Evolutionary conservation across 2,888 invertebrate species (phyloP).

Genomic region (Dromius quadrimaculatus): DNA sequence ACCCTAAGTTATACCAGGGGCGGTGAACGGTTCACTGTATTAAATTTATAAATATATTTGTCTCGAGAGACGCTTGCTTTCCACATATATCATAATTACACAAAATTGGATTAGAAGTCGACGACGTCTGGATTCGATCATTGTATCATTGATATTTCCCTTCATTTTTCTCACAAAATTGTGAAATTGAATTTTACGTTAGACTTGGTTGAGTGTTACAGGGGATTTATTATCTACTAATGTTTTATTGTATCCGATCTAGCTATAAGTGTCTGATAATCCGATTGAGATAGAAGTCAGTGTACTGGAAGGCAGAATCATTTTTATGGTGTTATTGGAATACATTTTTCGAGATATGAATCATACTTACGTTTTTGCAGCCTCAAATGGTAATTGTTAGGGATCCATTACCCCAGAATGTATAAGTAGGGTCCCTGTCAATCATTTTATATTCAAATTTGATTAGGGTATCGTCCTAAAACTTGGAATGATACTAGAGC

Average conservation of each 20-base stretch:
- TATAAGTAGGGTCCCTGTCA: too few species aligned
- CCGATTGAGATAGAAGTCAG: slow-evolving; percentile 21
- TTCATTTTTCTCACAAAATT: slow-evolving; percentile 41
- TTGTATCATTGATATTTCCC: slow-evolving; percentile 45
- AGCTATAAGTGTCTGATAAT: slow-evolving; percentile 21
- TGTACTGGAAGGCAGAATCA: background rate
- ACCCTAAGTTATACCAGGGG: background rate
- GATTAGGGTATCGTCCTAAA: too few species aligned
- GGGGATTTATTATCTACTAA: slow-evolving; percentile 12
- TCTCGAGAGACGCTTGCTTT: slow-evolving; percentile 37
- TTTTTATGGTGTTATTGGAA: slow-evolving; percentile 8
- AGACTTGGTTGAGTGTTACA: slow-evolving; percentile 20
- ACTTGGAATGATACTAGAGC: too few species aligned
- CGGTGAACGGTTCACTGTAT: slow-evolving; percentile 9
- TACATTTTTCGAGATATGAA: too few species aligned
- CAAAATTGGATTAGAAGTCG: slow-evolving; percentile 41
- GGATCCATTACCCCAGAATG: too few species aligned
- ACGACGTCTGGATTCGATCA: slow-evolving; percentile 41
- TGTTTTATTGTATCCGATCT: background rate
- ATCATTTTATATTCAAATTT: too few species aligned
- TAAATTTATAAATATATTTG: slow-evolving; percentile 51
- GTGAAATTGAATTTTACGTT: slow-evolving; percentile 47
- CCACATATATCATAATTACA: slow-evolving; percentile 48
- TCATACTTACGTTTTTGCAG: too few species aligned
- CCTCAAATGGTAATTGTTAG: too few species aligned